phyloP scores from a whole-genome alignment of 2,888 invertebrate genomes.

The Cheilosia variabilis region DNA sequence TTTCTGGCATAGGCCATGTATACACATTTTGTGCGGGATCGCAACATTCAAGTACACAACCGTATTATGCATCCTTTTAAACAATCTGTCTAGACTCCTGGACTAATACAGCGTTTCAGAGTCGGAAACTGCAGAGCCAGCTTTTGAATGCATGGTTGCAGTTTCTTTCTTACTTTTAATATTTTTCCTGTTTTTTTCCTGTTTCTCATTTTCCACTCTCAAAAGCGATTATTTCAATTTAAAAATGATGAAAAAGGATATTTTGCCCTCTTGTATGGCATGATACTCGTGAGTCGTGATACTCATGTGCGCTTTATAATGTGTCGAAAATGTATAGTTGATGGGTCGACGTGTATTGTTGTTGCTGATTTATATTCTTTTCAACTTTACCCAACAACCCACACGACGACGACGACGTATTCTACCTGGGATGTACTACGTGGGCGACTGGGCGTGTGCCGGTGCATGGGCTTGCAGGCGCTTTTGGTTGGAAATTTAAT shows the following conservation, averaged over 20 bases:
- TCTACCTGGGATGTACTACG: slow-evolving; percentile 41
- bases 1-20: slow-evolving; percentile 41
- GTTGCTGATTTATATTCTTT: slow-evolving; percentile 44
- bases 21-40: slow-evolving; percentile 25
- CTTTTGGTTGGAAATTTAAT: slow-evolving; percentile 57
- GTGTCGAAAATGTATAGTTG: slow-evolving; percentile 68
- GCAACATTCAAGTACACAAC: slow-evolving; percentile 17
- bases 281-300: neutral
- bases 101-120: slow-evolving; percentile 64
- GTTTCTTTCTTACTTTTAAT: slow-evolving; percentile 8
- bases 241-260: slow-evolving; percentile 65
- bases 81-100: slow-evolving; percentile 73
- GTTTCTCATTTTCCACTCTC: slow-evolving; percentile 27
- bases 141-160: slow-evolving; percentile 55
- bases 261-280: slow-evolving; percentile 43
- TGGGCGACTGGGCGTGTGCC: slow-evolving; percentile 16
- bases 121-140: slow-evolving; percentile 44
- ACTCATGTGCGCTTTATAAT: slow-evolving; percentile 51
- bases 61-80: slow-evolving; percentile 43
- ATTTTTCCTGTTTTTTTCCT: neutral
- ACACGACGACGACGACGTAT: too few relatives aligned
- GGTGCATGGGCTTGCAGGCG: neutral
- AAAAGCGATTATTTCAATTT: slow-evolving; percentile 67
- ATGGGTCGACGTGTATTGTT: slow-evolving; percentile 54
- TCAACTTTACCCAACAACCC: slow-evolving; percentile 27